Evolutionary conservation across 2,113 vertebrate genomes (phyloP).

Genomic region (Ascaphus truei): DNA sequence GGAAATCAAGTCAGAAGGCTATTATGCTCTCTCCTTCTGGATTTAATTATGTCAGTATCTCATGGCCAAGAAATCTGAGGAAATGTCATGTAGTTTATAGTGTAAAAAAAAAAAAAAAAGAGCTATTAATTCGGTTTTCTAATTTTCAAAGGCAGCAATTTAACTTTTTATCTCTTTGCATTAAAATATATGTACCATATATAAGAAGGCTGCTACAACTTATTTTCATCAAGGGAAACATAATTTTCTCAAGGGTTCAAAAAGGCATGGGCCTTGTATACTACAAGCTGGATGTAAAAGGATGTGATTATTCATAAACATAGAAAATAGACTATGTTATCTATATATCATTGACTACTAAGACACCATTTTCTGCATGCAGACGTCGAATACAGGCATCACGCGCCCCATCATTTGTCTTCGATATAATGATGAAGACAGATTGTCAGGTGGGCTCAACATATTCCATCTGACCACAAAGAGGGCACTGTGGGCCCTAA

Average conservation of each 20-base stretch:
- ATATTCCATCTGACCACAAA: no score
- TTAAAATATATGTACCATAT: conserved; percentile 21
- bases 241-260: no score
- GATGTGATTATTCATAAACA: not conserved
- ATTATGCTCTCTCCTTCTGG: conserved; percentile 52
- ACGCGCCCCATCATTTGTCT: no score
- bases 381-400: no score
- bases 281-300: no score
- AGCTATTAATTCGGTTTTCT: conserved; percentile 46
- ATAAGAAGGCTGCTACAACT: not conserved
- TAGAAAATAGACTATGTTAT: no score
- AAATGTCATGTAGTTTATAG: conserved; percentile 46
- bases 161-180: conserved; percentile 33
- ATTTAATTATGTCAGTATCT: conserved; percentile 60
- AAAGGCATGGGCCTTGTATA: not conserved
- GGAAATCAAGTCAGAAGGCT: conserved; percentile 56
- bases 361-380: no score
- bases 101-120: conserved; percentile 47
- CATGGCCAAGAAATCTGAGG: conserved; percentile 51
- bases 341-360: no score
- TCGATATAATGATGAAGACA: no score
- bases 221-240: no score
- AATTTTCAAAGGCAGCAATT: conserved; percentile 37
- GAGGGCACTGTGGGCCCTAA: no score
- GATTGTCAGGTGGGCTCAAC: no score